Evolutionary conservation across 2,797 vertebrate genomes (phyloP), one percentile per base, ranked within the genome.

Genomic region (Sebastes minor): DNA sequence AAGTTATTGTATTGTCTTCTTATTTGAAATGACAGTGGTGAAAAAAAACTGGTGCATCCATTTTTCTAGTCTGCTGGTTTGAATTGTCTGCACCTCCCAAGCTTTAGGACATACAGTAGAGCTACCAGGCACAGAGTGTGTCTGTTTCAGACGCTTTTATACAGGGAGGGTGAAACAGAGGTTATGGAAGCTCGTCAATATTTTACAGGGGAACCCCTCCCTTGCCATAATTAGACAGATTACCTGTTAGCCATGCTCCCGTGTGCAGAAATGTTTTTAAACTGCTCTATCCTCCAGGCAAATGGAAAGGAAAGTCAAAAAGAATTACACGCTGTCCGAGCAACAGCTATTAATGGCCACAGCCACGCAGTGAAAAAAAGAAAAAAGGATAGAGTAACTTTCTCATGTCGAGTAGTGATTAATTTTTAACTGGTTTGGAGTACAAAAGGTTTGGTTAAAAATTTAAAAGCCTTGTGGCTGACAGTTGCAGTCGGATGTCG

Each of bases 181-280:
- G 97, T 98, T 97, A 98, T 92, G 85, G 95, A 95, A 94, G 92
- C 96, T 96, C 95, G 96, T 97, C 94, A 97, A 97, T 97, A 96
- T 98, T 98, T 98, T 97, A 98, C 95, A 95, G 91, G 95, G 95
- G 96, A 96, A 96, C 96, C 96, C 95, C 95, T 96, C 97, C 95
- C 91, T 94, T 94, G 92, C 95, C 95, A 95, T 98, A 98, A 99
- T 99, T 99, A 98, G 97, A 96, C 97, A 97, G 96, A 98, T 99
- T 98, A 98, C 97, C 97, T 97, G 97, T 97, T 97, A 97, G 96
- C 96, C 95, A 97, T 96, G 96, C 96, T 95, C 88, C 94, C 93
- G 91, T 96, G 95, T 96, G 94, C 96, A 93, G 95, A 97, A 95
- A 95, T 96, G 93, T 96, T 97, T 97, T 96, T 95, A 96, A 95